Base-by-base conservation (phyloP, 2,888 invertebrate genomes). In the Phalangium opilio region DNA sequence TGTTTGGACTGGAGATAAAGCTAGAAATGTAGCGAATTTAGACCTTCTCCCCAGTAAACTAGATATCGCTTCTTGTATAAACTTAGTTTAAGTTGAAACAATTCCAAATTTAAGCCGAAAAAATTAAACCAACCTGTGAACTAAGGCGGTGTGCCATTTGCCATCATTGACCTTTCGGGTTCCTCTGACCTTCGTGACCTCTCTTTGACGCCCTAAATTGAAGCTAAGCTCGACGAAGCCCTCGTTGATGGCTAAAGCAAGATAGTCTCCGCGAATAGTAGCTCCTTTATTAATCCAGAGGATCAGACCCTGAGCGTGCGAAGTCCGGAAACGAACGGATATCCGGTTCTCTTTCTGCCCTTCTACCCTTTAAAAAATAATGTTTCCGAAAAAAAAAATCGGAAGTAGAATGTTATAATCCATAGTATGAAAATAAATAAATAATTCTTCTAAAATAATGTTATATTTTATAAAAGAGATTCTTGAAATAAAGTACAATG, bases 91-190 rank as follows among this genome's bases (percentile, higher is more conserved):
- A n/a, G n/a, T n/a, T n/a, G n/a, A n/a, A n/a, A n/a, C n/a, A n/a
- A n/a, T n/a, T n/a, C n/a, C n/a, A n/a, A n/a, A n/a, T n/a, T n/a
- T n/a, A n/a, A n/a, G n/a, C n/a, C n/a, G n/a, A n/a, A n/a, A n/a
- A n/a, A n/a, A 27, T 27, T 27, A 33, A 34, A 1, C 17, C 44
- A 47, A 66, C 66, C 66, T 69, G 55, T 77, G 72, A 14, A 79
- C 75, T 32, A 74, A 72, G n/a, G 81, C 73, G 18, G 75, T 77
- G 62, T 85, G 84, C 83, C 83, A 83, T 51, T 76, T 66, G 1
- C 81, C 82, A 65, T 85, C 83, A 58, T 79, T 75, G 11, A 83
- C 76, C 58, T 74, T 68, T 3, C 68, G 64, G 48, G 63, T 60
- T 19, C 73, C 73, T 45, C 64, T 60, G 7, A 71, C 60, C 15